Conservation (phyloP, 2,797 vertebrate species). For the Chrosomus eos region DNA sequence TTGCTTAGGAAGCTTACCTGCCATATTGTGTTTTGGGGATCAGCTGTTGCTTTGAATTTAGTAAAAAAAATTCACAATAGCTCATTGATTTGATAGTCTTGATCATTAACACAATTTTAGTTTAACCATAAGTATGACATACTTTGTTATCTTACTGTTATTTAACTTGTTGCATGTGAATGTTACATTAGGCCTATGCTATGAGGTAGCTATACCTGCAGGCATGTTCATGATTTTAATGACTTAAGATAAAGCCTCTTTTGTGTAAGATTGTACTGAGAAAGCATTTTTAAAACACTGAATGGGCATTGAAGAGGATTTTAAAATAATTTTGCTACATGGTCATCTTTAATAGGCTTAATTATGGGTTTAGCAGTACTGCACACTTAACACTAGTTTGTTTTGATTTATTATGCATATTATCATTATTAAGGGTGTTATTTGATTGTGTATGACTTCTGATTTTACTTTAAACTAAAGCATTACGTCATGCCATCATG, state of each 20-base stretch:
- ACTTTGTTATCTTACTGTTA: background rate
- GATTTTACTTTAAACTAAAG: background rate
- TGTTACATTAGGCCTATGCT: background rate
- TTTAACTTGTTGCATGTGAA: constrained; percentile 16
- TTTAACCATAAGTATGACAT: background rate
- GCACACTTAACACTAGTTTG: background rate
- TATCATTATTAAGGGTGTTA: background rate
- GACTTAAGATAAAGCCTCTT: background rate
- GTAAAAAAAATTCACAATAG: background rate
- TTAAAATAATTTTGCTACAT: background rate
- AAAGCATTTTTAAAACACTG: constrained; percentile 9
- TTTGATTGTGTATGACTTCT: background rate
- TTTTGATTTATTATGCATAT: background rate
- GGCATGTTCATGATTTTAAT: background rate
- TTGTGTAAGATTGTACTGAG: background rate
- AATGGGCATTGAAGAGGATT: background rate
- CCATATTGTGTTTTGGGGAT: background rate
- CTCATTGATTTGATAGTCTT: background rate
- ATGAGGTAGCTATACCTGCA: background rate
- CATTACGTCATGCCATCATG: background rate
- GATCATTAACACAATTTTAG: background rate
- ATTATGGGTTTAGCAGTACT: background rate
- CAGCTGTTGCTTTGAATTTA: background rate
- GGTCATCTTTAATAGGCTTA: background rate
- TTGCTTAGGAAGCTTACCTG: background rate